Base-by-base conservation (phyloP, 2,113 vertebrate species). In the Larimichthys crocea region DNA sequence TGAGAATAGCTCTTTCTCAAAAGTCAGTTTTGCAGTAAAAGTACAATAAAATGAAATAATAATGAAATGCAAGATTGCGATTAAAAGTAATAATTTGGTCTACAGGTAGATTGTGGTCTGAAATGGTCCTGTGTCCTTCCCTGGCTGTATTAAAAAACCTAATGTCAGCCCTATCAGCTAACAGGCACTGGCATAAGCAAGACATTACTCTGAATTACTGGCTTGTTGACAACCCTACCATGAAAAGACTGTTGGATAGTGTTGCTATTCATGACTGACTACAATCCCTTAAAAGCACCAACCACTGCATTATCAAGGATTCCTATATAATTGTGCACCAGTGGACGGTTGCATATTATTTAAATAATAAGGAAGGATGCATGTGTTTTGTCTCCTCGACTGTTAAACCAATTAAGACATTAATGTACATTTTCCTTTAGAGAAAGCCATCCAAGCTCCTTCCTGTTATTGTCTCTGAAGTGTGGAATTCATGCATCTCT, bases 91-190 rank as follows among this genome's bases (percentile, higher is more conserved):
- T 17, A 1, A 9, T 4, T 61, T 57, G 3, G 8, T 40, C 35
- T 40, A 40, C 35, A 9, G 35, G 35, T 40, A 22, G 16, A 26
- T n/a, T 59, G 42, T 55, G 42, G 5, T 64, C 42, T 63, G 20
- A 61, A 35, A 31, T 42, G 16, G 17, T 50, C 61, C 22, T 61
- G 31, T 72, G 79, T 80, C 74, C 56, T 74, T 79, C 31, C 31
- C 20, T 48, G 52, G 60, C 53, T 63, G 19, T 57, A 62, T 74
- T 53, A 71, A 72, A 57, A 82, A 65, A 66, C 56, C 11, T 64
- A 35, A 82, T 57, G 61, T 73, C 53, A 86, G 52, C 29, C 15
- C 70, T 81, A 65, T 89, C 80, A 72, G 64, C 26, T 88, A 68
- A 61, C 81, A 53, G 78, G 35, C 72, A 57, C 10, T 56, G 19